These are phyloP conservation scores for Prunella fulvescens DNA, from an alignment of 2,113 vertebrate species.

Conservation along the genomic window DNA sequence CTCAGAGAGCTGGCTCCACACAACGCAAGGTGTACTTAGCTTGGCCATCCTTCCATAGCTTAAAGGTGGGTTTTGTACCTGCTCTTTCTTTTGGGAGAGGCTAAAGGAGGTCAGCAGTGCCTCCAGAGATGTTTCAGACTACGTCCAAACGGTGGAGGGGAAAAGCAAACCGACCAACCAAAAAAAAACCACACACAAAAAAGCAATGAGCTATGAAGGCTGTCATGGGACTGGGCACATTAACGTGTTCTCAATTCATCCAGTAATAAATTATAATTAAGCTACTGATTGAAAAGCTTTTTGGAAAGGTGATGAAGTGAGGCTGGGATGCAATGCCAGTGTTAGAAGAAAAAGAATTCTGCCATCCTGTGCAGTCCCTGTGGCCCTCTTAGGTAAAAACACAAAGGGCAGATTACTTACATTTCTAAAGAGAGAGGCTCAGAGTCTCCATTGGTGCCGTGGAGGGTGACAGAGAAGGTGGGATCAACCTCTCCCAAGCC, in stretches of 20 bases:
- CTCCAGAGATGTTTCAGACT: background rate
- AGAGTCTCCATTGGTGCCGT: slow-evolving; percentile 81
- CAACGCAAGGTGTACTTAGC: accelerated
- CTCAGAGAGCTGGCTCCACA: background rate
- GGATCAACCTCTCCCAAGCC: slow-evolving; percentile 75
- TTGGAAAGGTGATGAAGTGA: background rate
- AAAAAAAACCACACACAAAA: background rate
- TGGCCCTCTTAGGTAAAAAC: background rate
- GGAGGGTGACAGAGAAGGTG: slow-evolving; percentile 81
- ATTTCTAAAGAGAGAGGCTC: slow-evolving; percentile 75
- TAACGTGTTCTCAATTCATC: background rate
- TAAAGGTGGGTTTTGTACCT: background rate
- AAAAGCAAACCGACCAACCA: background rate
- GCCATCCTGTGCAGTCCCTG: background rate
- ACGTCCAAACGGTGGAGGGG: background rate
- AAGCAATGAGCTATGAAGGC: background rate
- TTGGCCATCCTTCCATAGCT: background rate
- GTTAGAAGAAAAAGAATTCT: background rate
- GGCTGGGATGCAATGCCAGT: background rate
- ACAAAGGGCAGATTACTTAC: slow-evolving; percentile 74
- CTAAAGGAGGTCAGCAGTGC: background rate
- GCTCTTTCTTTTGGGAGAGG: background rate
- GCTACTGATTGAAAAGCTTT: background rate
- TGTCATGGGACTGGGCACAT: background rate
- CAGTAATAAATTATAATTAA: background rate